A percentile compares a stretch with the other conserved stretches of the same genome.
Conservation (phyloP, 2,888 invertebrate genomes). For the Eumerus sabulonum region DNA sequence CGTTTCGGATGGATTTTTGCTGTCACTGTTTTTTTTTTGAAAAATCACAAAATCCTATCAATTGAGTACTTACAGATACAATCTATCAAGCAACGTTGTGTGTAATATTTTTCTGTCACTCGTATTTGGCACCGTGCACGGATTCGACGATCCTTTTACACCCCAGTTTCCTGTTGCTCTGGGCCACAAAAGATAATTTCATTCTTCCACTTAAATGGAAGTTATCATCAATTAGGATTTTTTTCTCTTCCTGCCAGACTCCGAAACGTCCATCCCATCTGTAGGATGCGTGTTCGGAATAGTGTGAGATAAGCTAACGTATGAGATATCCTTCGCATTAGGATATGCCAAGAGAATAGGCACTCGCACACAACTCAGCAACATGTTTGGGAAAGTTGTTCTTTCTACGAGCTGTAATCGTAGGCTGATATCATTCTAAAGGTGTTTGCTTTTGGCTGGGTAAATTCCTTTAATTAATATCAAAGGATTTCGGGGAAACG, state of each 20-base stretch:
- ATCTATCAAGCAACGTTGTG: constrained; percentile 38
- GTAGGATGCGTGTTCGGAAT: constrained; percentile 21
- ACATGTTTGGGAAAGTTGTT: not conserved
- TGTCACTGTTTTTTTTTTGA: constrained; percentile 41
- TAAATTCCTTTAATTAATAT: constrained; percentile 64
- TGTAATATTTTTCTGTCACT: constrained; percentile 39
- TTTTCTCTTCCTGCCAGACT: not conserved
- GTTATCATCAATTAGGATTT: constrained; percentile 66
- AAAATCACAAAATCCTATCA: constrained; percentile 61
- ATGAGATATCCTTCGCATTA: constrained; percentile 48
- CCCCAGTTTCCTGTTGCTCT: constrained; percentile 46
- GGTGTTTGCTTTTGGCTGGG: constrained; percentile 52
- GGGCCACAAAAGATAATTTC: constrained; percentile 60
- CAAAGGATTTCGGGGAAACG: constrained; percentile 29
- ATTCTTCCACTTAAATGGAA: constrained; percentile 67
- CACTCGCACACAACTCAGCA: not conserved
- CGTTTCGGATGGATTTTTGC: constrained; percentile 23
- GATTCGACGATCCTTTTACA: constrained; percentile 15
- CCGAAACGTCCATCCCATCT: not conserved
- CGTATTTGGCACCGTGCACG: constrained; percentile 11
- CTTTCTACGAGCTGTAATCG: not conserved
- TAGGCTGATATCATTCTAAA: constrained; percentile 5
- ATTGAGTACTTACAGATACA: constrained; percentile 54
- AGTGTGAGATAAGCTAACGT: constrained; percentile 60
- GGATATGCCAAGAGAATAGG: constrained; percentile 12